These are phyloP conservation scores for Scolopax rusticola DNA, from an alignment of 2,797 vertebrate genomes.

Conservation along the genomic window DNA sequence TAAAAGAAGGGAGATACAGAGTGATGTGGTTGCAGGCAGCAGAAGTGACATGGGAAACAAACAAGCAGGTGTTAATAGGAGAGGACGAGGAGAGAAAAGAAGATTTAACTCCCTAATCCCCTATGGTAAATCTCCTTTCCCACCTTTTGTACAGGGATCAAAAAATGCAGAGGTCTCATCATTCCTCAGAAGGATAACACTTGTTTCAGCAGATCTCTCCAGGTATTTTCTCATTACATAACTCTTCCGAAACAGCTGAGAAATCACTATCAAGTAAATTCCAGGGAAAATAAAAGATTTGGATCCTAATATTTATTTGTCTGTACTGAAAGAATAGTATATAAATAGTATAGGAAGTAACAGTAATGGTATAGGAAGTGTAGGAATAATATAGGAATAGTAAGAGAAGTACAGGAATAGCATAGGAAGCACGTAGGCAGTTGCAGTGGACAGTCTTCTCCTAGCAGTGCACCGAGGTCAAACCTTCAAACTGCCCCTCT, in stretches of 20 bases:
- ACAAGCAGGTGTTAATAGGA: neutral
- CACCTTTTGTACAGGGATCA: neutral
- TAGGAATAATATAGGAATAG: neutral
- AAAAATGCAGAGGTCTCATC: neutral
- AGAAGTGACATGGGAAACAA: neutral
- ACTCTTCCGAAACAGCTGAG: neutral
- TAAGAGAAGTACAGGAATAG: neutral
- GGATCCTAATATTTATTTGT: neutral
- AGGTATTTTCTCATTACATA: neutral
- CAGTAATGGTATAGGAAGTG: neutral
- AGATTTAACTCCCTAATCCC: conserved; percentile 6
- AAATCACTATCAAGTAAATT: neutral
- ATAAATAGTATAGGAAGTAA: neutral
- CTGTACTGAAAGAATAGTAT: neutral
- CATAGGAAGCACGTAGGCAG: neutral
- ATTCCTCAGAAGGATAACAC: neutral
- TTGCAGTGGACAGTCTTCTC: fast-evolving
- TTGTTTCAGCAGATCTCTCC: neutral
- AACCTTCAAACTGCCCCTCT: neutral
- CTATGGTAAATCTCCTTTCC: neutral
- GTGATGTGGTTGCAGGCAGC: neutral
- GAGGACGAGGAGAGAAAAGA: neutral
- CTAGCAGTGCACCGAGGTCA: neutral
- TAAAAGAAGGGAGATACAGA: neutral
- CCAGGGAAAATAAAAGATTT: neutral